Evolutionary conservation across 2,888 invertebrate genomes (phyloP).

Genomic region (Orchesella flavescens): DNA sequence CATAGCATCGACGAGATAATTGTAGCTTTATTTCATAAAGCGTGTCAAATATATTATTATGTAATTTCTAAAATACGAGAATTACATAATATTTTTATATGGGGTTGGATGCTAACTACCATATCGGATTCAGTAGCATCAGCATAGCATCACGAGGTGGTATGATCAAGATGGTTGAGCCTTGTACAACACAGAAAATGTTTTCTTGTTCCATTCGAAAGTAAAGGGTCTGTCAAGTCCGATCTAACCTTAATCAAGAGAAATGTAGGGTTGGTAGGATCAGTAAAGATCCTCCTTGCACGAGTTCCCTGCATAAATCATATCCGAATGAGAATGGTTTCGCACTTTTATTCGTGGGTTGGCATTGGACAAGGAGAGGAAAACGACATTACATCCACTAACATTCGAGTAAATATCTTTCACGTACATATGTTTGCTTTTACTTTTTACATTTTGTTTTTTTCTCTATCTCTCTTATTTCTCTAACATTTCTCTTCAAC

Average conservation of each 20-base stretch:
- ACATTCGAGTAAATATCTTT: neutral
- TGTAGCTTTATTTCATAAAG: too few relatives aligned
- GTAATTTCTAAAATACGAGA: too few relatives aligned
- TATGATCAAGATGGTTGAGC: too few relatives aligned
- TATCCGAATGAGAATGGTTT: constrained; percentile 40
- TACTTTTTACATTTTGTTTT: neutral
- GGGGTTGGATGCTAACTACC: too few relatives aligned
- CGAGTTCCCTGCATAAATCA: constrained; percentile 65
- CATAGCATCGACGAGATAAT: too few relatives aligned
- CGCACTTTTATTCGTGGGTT: constrained; percentile 5
- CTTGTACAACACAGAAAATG: neutral
- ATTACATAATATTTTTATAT: too few relatives aligned
- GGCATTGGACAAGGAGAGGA: constrained; percentile 14
- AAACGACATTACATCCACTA: constrained; percentile 7
- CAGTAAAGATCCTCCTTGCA: constrained; percentile 62
- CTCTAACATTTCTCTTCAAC: too few relatives aligned
- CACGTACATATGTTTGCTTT: neutral
- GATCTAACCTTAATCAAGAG: constrained; percentile 70
- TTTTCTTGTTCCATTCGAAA: neutral
- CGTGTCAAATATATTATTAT: too few relatives aligned
- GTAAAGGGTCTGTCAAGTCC: constrained; percentile 70
- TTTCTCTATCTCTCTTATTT: neutral
- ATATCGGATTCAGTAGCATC: too few relatives aligned
- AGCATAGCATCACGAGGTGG: too few relatives aligned
- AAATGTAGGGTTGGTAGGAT: constrained; percentile 69